Percentiles rank a stretch among this genome's conserved stretches.
phyloP scores from a whole-genome alignment of 2,113 vertebrate genomes.

The Isurus oxyrinchus region DNA sequence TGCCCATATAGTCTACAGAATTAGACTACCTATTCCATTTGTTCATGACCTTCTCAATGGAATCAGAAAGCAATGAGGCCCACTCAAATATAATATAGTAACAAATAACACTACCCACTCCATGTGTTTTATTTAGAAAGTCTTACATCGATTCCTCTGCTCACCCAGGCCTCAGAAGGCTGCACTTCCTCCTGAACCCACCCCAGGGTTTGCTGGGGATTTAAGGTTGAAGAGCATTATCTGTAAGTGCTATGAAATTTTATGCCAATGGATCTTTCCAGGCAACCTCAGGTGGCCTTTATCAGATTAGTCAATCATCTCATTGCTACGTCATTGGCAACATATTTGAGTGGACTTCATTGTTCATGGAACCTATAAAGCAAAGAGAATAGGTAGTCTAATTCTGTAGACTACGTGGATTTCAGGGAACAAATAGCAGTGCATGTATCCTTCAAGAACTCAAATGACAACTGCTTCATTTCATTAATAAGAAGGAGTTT shows the following conservation, averaged over 20 bases:
- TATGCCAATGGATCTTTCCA: too few species aligned
- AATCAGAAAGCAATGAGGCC: background rate
- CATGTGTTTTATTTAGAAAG: background rate
- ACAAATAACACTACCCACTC: too few species aligned
- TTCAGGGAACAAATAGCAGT: background rate
- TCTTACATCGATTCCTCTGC: background rate
- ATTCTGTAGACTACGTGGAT: background rate
- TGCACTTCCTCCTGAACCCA: background rate
- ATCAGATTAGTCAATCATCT: background rate
- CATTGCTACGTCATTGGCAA: background rate
- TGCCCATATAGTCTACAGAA: background rate
- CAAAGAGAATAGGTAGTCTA: background rate
- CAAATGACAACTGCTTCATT: background rate
- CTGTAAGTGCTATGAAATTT: background rate
- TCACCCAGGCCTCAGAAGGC: background rate
- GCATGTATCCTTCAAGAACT: background rate
- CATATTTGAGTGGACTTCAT: background rate
- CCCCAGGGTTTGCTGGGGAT: background rate
- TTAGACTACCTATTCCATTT: background rate
- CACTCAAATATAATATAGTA: background rate
- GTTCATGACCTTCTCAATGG: background rate
- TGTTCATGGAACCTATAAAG: background rate
- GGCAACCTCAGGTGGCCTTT: background rate
- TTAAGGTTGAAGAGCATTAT: background rate
- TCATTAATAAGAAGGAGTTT: background rate